A percentile compares a stretch with the other conserved stretches of the same genome.
Evolutionary conservation across 2,888 invertebrate species (phyloP).

Genomic region (Rambutsinella grinnellia): DNA sequence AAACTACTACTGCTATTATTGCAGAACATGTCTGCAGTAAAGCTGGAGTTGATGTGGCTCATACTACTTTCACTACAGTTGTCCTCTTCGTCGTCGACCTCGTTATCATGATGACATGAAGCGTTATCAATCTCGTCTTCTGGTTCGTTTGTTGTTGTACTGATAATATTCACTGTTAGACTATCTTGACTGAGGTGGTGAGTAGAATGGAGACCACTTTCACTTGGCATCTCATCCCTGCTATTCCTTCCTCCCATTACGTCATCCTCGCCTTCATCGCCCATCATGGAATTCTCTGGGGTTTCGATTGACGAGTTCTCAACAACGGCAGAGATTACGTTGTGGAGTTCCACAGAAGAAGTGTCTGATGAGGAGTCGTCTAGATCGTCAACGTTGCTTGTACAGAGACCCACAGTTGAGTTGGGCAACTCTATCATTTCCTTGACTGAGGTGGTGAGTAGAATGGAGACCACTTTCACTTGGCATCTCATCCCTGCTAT

Average conservation of each 20-base stretch:
- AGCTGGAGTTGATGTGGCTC: constrained; percentile 50
- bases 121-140: constrained; percentile 17
- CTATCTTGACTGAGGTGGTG: constrained; percentile 11
- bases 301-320: constrained; percentile 46
- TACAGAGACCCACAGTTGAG: constrained; percentile 37
- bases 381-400: constrained; percentile 34
- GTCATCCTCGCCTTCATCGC: constrained; percentile 39
- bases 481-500: not conserved
- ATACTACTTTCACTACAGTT: constrained; percentile 56
- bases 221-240: not conserved
- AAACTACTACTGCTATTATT: constrained; percentile 26
- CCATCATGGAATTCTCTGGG: constrained; percentile 50
- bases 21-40: constrained; percentile 49
- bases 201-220: no score
- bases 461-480: no score
- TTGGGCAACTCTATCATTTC: constrained; percentile 43
- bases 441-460: constrained; percentile 11
- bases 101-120: constrained; percentile 19
- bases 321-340: constrained; percentile 44
- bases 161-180: constrained; percentile 50
- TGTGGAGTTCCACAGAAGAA: constrained; percentile 37
- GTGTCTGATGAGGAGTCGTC: constrained; percentile 34
- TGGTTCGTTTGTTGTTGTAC: constrained; percentile 54
- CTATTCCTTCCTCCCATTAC: not conserved
- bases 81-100: constrained; percentile 40